Conservation (phyloP, 2,113 vertebrate genomes). For the Poeciliopsis prolifica region DNA sequence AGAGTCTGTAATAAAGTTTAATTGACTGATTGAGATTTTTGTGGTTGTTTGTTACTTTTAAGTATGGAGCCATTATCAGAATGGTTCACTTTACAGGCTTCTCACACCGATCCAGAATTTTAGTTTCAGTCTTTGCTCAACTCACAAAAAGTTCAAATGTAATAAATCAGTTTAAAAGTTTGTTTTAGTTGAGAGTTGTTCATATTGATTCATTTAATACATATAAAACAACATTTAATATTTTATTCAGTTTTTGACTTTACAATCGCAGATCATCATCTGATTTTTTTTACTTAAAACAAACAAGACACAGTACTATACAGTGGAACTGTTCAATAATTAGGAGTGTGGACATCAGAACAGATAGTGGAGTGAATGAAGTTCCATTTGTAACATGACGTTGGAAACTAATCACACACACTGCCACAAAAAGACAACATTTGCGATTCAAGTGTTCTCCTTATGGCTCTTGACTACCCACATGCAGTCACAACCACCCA, state of each 20-base stretch:
- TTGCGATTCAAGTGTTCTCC: conserved; percentile 17
- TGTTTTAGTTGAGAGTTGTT: too few relatives aligned
- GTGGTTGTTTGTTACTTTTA: too few relatives aligned
- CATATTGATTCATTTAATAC: too few relatives aligned
- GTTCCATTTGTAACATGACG: background rate
- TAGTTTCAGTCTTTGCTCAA: too few relatives aligned
- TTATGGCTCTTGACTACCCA: conserved; percentile 11
- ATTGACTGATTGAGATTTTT: too few relatives aligned
- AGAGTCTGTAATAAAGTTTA: too few relatives aligned
- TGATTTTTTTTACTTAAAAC: background rate
- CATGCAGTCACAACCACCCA: background rate
- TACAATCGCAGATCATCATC: background rate
- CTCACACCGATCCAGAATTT: too few relatives aligned
- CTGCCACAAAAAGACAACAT: conserved; percentile 16
- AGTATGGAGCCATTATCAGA: too few relatives aligned
- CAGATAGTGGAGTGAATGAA: background rate
- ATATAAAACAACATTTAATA: too few relatives aligned
- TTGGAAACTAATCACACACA: background rate
- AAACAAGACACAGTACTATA: background rate
- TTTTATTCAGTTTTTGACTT: background rate
- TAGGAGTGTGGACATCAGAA: background rate
- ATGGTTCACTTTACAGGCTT: too few relatives aligned
- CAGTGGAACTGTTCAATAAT: background rate
- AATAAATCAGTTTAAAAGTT: too few relatives aligned
- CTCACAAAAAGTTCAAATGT: too few relatives aligned